phyloP scores from a whole-genome alignment of 2,888 invertebrate genomes.

The Molanna angustata region DNA sequence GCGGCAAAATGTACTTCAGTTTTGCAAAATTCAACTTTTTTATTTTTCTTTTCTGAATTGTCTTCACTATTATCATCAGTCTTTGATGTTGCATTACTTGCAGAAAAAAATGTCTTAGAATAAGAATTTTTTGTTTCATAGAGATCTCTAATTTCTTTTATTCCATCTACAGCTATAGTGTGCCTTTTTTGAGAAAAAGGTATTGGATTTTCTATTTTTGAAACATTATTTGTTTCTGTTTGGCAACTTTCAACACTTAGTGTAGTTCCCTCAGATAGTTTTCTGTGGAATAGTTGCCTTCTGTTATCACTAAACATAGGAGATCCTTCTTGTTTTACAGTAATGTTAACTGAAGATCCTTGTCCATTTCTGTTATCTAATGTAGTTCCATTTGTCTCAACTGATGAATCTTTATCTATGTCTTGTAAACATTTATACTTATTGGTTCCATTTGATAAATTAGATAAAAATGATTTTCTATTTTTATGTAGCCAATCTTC shows the following conservation, averaged over 20 bases:
- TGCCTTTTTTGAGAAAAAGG: conserved; percentile 46
- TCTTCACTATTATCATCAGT: conserved; percentile 36
- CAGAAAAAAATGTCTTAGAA: conserved; percentile 12
- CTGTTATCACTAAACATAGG: conserved; percentile 6
- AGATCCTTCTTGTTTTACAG: conserved; percentile 38
- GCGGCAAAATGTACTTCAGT: conserved; percentile 86
- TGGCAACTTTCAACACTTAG: conserved; percentile 9
- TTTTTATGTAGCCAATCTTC: conserved; percentile 50
- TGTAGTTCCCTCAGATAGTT: conserved; percentile 19
- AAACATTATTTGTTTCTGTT: background rate
- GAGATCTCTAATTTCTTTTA: conserved; percentile 45
- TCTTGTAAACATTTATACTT: conserved; percentile 19
- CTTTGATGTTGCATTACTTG: conserved; percentile 5
- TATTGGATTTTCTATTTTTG: conserved; percentile 34
- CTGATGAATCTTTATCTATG: background rate
- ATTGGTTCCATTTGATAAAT: conserved; percentile 37
- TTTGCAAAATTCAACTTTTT: conserved; percentile 84
- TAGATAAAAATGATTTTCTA: conserved; percentile 37
- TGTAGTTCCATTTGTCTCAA: background rate
- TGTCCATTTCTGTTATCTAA: conserved; percentile 4
- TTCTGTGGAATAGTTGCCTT: conserved; percentile 7
- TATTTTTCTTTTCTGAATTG: conserved; percentile 53
- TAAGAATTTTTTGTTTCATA: conserved; percentile 16
- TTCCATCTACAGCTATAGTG: conserved; percentile 58
- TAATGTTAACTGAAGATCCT: conserved; percentile 35